Conservation (phyloP, 1,140 invertebrate species). For the Oryzaephilus surinamensis region DNA sequence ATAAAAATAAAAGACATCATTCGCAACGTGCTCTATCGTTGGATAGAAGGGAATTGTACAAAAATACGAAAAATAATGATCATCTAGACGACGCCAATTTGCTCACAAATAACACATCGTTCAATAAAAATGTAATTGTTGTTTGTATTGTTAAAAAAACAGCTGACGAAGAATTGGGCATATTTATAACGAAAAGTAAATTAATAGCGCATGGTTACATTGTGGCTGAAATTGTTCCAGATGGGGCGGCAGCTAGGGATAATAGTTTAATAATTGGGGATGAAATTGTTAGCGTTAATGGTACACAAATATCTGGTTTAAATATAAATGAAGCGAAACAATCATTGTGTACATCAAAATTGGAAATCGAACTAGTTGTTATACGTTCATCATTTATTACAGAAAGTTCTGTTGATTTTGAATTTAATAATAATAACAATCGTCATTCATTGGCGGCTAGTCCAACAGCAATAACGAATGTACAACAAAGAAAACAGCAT, state of each 20-base stretch:
- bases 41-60: conserved; percentile 9
- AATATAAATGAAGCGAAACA: conserved; percentile 65
- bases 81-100: too few species aligned
- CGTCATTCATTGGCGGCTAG: too few species aligned
- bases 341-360: conserved; percentile 51
- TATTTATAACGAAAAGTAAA: conserved; percentile 68
- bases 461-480: conserved; percentile 17
- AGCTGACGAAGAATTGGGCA: conserved; percentile 63
- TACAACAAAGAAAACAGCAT: conserved; percentile 35
- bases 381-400: conserved; percentile 36
- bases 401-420: conserved; percentile 59
- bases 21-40: conserved; percentile 12
- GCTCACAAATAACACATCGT: too few species aligned
- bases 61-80: neutral
- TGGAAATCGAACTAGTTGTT: conserved; percentile 63
- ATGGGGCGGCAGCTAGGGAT: conserved; percentile 66
- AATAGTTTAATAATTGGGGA: conserved; percentile 61
- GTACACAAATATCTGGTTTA: conserved; percentile 58
- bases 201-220: conserved; percentile 63
- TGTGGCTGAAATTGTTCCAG: conserved; percentile 71
- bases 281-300: conserved; percentile 77
- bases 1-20: neutral
- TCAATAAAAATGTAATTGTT: conserved; percentile 38
- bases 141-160: conserved; percentile 56
- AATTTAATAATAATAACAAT: conserved; percentile 43